A percentile compares a stretch with the other conserved stretches of the same genome.
Conservation (phyloP, 2,797 vertebrate genomes). For the Esox lucius region DNA sequence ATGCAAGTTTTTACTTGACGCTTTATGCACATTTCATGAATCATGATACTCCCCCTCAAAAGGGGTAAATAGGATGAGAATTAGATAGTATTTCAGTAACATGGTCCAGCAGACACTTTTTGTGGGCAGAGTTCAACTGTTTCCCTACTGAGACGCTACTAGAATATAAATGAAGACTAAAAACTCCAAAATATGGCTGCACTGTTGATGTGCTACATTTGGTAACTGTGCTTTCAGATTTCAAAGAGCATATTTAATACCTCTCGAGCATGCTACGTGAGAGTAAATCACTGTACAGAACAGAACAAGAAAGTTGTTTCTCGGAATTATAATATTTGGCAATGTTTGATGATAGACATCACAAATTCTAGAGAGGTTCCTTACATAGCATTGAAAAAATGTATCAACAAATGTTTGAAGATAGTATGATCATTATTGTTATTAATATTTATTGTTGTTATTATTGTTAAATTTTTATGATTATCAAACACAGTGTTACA, state of each 20-base stretch:
- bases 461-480: slow-evolving; percentile 37
- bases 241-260: slow-evolving; percentile 66
- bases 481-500: slow-evolving; percentile 29
- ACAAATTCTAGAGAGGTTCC: slow-evolving; percentile 35
- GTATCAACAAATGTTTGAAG: not conserved
- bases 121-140: slow-evolving; percentile 50
- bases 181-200: slow-evolving; percentile 64
- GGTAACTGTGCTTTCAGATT: slow-evolving; percentile 53
- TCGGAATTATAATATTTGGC: slow-evolving; percentile 6
- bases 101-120: slow-evolving; percentile 31
- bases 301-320: slow-evolving; percentile 29
- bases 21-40: not conserved
- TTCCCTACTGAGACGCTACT: slow-evolving; percentile 57
- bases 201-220: slow-evolving; percentile 65
- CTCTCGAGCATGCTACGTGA: slow-evolving; percentile 38
- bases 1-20: not conserved
- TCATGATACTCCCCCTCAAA: not conserved
- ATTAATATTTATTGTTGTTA: slow-evolving; percentile 39
- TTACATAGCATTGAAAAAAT: slow-evolving; percentile 45
- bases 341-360: slow-evolving; percentile 37
- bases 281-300: slow-evolving; percentile 38
- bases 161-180: slow-evolving; percentile 68
- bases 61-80: not conserved
- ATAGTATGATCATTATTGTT: slow-evolving; percentile 13
- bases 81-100: not conserved